Conservation (phyloP, 2,888 invertebrate species). For the Hirtodrosophila cameraria region DNA sequence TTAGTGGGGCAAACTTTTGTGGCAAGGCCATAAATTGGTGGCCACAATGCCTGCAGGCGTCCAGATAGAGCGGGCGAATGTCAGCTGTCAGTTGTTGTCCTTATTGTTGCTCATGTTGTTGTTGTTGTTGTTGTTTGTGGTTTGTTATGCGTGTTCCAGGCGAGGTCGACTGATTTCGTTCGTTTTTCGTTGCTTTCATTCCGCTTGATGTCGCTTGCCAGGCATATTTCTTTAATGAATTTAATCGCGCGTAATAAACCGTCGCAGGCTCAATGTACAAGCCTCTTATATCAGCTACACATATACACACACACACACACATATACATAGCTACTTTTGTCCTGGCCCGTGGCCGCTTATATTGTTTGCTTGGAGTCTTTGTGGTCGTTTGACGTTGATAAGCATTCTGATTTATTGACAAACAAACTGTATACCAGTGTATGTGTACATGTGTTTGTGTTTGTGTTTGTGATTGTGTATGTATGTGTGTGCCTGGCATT, state of each 20-base stretch:
- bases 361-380: conserved; percentile 71
- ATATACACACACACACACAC: conserved; percentile 7
- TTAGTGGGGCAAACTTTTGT: conserved; percentile 63
- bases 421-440: conserved; percentile 59
- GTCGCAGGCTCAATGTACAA: conserved; percentile 56
- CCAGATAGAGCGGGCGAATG: conserved; percentile 69
- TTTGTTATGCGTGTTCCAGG: conserved; percentile 38
- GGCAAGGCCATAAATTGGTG: conserved; percentile 45
- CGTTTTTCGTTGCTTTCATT: conserved; percentile 42
- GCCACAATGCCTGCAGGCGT: conserved; percentile 57
- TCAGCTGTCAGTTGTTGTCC: conserved; percentile 35
- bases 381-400: conserved; percentile 80
- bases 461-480: conserved; percentile 6
- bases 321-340: conserved; percentile 15
- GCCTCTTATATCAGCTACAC: conserved; percentile 31
- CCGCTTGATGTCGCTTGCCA: conserved; percentile 49
- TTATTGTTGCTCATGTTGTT: conserved; percentile 52
- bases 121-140: conserved; percentile 44
- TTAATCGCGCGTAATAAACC: conserved; percentile 81
- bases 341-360: conserved; percentile 48
- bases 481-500: conserved; percentile 48
- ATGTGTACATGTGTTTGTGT: conserved; percentile 11
- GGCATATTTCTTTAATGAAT: conserved; percentile 80
- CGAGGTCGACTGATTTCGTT: conserved; percentile 35
- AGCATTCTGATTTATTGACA: conserved; percentile 82